Conservation (phyloP, 2,888 invertebrate species). For the Chirona hameri region DNA sequence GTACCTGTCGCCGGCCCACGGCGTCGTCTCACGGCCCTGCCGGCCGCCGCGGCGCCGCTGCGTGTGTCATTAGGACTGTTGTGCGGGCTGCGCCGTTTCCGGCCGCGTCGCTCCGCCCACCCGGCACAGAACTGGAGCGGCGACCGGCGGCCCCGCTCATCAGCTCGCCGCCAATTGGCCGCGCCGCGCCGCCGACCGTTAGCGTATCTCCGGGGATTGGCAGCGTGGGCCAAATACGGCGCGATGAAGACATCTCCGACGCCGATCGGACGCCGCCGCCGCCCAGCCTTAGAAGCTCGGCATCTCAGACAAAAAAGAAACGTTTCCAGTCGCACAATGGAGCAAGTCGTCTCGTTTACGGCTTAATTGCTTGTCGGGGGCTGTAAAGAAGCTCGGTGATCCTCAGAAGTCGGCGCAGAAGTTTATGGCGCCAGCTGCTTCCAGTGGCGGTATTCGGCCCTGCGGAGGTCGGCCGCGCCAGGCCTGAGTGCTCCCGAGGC, state of each 20-base stretch:
- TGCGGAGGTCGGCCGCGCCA: neutral
- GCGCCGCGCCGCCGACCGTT: neutral
- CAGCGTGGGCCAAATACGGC: neutral
- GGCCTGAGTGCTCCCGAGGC: neutral
- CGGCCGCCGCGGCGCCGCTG: neutral
- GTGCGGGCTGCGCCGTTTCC: neutral
- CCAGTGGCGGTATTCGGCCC: neutral
- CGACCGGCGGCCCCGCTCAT: neutral
- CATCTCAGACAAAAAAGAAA: neutral
- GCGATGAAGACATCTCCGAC: neutral
- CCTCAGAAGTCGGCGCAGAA: neutral
- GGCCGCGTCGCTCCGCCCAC: neutral
- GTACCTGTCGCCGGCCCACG: neutral
- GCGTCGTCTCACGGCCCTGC: neutral
- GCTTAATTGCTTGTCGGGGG: slow-evolving; percentile 8
- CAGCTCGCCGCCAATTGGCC: neutral
- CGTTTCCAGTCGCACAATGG: neutral
- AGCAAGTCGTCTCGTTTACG: neutral
- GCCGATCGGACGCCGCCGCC: neutral
- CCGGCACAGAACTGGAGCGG: neutral
- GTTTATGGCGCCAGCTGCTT: neutral
- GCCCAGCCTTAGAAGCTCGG: neutral
- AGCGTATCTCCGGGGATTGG: neutral
- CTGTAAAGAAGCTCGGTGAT: neutral
- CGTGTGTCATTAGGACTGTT: neutral